Conservation (phyloP, 1,140 invertebrate genomes). For the Anthonomus grandis region DNA sequence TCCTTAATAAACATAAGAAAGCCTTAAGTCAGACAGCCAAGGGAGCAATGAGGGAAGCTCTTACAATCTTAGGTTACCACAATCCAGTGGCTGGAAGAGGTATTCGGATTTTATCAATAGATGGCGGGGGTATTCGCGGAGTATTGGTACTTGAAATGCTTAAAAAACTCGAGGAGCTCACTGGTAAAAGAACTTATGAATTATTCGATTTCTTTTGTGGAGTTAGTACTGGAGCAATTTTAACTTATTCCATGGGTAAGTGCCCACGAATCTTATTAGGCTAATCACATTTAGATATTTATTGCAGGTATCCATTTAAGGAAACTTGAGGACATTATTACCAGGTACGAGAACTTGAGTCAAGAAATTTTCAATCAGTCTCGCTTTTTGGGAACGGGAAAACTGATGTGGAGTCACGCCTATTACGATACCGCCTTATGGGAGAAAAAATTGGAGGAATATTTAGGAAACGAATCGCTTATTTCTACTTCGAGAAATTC, state of each 20-base stretch:
- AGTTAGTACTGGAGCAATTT: constrained; percentile 84
- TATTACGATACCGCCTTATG: constrained; percentile 87
- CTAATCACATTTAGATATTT: background rate
- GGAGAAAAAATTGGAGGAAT: constrained; percentile 75
- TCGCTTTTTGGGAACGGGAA: constrained; percentile 68
- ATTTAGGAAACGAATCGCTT: constrained; percentile 66
- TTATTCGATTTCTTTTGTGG: constrained; percentile 91
- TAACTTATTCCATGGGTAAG: constrained; percentile 65
- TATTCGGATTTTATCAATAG: constrained; percentile 80
- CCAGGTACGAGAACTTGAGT: constrained; percentile 68
- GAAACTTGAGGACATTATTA: constrained; percentile 60
- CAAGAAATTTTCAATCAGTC: constrained; percentile 70
- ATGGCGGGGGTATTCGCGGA: constrained; percentile 87
- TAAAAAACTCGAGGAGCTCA: constrained; percentile 70
- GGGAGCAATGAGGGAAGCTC: constrained; percentile 57
- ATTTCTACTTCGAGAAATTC: constrained; percentile 63
- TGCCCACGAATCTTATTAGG: background rate
- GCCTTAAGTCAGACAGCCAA: constrained; percentile 49
- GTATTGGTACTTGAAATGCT: constrained; percentile 79
- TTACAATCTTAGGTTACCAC: constrained; percentile 73
- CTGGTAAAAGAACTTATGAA: constrained; percentile 62
- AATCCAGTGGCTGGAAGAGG: constrained; percentile 69
- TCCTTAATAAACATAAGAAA: constrained; percentile 53
- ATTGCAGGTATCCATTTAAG: constrained; percentile 53
- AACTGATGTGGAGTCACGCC: constrained; percentile 78